Evolutionary conservation across 2,113 vertebrate species (phyloP), one percentile per base, ranked within the genome.

Genomic region (Rhombomys opimus): DNA sequence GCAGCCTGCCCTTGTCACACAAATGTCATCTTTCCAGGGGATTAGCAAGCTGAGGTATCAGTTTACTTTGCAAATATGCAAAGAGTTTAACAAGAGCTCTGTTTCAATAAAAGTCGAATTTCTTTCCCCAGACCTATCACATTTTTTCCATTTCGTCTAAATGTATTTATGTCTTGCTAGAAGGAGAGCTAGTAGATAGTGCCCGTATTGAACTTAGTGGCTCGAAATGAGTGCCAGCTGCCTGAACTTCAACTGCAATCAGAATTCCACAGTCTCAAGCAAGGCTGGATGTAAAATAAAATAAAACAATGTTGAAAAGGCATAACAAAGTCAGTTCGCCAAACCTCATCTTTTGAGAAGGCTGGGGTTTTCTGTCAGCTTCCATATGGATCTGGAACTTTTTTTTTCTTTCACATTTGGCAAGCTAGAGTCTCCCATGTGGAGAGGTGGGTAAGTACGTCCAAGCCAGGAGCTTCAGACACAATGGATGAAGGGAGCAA

Each of bases 71-170:
- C 68, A 92, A 73, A 81, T 61, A 80, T 38, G 50, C 89, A 65
- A 41, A 65, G 76, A 68, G 50, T 90, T 81, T 72, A 90, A 38
- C 38, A 63, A 35, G 20, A 72, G 81, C 9, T 87, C 76, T 57
- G 35, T 85, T 59, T 94, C 80, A 38, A 86, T 57, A 96, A 72
- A 95, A 88, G 91, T 61, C 25, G 17, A 22, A n/a, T 92, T 94
- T 54, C 85, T 92, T 90, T 65, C 77, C 89, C 59, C 18, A 77
- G 50, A n/a, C n/a, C 13, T 57, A 61, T 84, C 82, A 82, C 61
- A 63, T 72, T 38, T 88, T 85, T 85, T n/a, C 57, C 52, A 35
- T 95, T 77, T 91, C 35, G 5, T 20, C 32, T 41, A 25, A 81
- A 67, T 41, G 12, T 1, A 59, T 35, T 70, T 18, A 8, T 22